Percentiles rank a stretch among this genome's conserved stretches.
These are phyloP conservation scores for Pomatorhinus ruficollis DNA, from an alignment of 2,113 vertebrate genomes.

Conservation along the genomic window DNA sequence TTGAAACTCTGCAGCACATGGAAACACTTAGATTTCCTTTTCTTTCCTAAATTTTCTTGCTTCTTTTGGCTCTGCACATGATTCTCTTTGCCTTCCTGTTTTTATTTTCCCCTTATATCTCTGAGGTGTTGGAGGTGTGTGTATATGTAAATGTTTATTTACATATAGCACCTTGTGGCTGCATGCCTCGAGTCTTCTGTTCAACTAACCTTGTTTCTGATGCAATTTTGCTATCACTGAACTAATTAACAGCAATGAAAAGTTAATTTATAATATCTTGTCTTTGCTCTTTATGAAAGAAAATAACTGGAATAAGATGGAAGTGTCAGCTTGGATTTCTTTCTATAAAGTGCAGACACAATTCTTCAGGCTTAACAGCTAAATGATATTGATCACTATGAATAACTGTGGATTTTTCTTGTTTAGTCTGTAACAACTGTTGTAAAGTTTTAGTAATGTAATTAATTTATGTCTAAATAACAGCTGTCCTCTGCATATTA, in stretches of 20 bases:
- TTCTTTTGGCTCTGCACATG: not conserved
- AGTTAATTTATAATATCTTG: not conserved
- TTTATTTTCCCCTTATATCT: not conserved
- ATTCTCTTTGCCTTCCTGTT: not conserved
- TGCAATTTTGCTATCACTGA: not conserved
- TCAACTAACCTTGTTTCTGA: not conserved
- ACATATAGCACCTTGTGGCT: not conserved
- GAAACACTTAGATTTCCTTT: not conserved
- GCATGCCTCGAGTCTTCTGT: fast-evolving
- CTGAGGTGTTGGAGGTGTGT: not conserved
- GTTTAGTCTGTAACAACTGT: not conserved
- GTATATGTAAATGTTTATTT: not conserved
- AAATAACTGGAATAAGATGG: not conserved
- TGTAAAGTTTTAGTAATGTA: not conserved
- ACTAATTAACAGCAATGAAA: not conserved
- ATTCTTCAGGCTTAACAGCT: not conserved
- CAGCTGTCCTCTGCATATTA: not conserved
- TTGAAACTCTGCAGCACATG: not conserved
- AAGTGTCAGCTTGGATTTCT: not conserved
- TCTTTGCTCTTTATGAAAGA: not conserved
- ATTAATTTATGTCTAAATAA: not conserved
- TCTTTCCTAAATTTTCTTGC: not conserved
- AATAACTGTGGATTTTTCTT: not conserved
- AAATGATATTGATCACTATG: not conserved
- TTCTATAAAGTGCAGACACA: not conserved